A percentile compares a stretch with the other conserved stretches of the same genome.
These are phyloP conservation scores for Stratiomys singularior DNA, from an alignment of 2,888 invertebrate species.

Conservation along the genomic window DNA sequence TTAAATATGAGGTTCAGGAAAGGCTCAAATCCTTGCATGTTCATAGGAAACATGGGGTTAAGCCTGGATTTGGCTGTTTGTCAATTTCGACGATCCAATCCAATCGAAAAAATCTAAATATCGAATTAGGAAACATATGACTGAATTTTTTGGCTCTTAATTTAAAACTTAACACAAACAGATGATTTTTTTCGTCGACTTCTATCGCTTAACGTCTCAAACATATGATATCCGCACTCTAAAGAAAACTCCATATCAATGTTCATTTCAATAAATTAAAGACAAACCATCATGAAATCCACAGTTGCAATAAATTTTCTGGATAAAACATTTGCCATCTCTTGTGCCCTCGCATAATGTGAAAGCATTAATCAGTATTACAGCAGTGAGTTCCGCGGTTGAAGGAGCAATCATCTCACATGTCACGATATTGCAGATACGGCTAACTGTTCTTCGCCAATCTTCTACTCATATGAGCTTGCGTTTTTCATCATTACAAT, in stretches of 20 bases:
- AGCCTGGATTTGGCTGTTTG: too few species aligned
- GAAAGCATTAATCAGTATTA: neutral
- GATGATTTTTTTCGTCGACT: neutral
- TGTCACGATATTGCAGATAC: neutral
- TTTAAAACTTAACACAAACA: neutral
- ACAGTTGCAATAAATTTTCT: neutral
- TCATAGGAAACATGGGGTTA: too few species aligned
- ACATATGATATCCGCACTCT: too few species aligned
- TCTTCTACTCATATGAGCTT: neutral
- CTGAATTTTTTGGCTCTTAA: too few species aligned
- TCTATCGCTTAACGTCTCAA: too few species aligned
- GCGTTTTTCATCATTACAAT: neutral
- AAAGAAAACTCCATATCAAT: neutral
- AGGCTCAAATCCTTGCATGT: too few species aligned
- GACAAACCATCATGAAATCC: neutral
- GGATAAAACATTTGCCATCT: neutral
- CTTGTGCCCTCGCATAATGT: neutral
- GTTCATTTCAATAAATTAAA: constrained; percentile 2
- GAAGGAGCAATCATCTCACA: neutral
- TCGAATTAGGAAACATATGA: too few species aligned
- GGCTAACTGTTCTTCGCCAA: neutral
- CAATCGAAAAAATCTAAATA: too few species aligned
- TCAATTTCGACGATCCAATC: too few species aligned
- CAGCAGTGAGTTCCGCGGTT: neutral
- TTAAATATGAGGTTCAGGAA: too few species aligned